Evolutionary conservation across 2,797 vertebrate genomes (phyloP).

Genomic region (Zenarchopterus dispar): DNA sequence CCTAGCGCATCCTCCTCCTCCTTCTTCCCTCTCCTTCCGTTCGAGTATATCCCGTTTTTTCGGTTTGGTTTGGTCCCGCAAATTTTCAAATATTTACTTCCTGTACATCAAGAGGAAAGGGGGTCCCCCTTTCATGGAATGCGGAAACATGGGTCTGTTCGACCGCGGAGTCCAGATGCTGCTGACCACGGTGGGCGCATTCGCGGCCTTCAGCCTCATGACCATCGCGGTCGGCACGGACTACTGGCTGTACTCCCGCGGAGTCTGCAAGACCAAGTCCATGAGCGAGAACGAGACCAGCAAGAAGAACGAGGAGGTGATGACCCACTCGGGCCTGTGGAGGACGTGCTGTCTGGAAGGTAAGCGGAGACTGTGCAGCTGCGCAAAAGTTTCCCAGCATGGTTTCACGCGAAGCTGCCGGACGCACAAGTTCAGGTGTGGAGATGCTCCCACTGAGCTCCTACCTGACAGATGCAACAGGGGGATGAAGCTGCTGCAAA

Average conservation of each 20-base stretch:
- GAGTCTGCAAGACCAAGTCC: slow-evolving; percentile 95
- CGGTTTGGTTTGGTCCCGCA: slow-evolving; percentile 83
- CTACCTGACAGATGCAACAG: too few species aligned
- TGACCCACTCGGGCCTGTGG: slow-evolving; percentile 99
- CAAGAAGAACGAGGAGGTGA: slow-evolving; percentile 99
- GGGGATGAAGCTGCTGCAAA: too few species aligned
- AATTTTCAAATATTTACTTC: slow-evolving; percentile 91
- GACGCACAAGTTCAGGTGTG: too few species aligned
- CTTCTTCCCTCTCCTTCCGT: slow-evolving; percentile 83
- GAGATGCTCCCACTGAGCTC: too few species aligned
- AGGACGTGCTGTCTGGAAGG: slow-evolving; percentile 99
- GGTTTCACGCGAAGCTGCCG: too few species aligned
- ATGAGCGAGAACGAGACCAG: slow-evolving; percentile 98
- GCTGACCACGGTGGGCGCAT: slow-evolving; percentile 99
- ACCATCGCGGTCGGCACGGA: slow-evolving; percentile 99
- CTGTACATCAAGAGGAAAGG: slow-evolving; percentile 89
- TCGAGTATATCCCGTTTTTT: slow-evolving; percentile 83
- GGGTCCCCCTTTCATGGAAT: slow-evolving; percentile 99
- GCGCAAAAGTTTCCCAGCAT: too few species aligned
- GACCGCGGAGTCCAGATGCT: slow-evolving; percentile 99
- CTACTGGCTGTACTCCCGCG: slow-evolving; percentile 99
- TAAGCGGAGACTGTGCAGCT: slow-evolving; percentile 64
- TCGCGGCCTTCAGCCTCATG: slow-evolving; percentile 99
- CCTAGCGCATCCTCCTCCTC: slow-evolving; percentile 81
- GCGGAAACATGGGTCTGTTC: slow-evolving; percentile 99